Evolutionary conservation across 2,113 vertebrate genomes (phyloP), one percentile per base, ranked within the genome.

Genomic region (Festucalex cinctus): DNA sequence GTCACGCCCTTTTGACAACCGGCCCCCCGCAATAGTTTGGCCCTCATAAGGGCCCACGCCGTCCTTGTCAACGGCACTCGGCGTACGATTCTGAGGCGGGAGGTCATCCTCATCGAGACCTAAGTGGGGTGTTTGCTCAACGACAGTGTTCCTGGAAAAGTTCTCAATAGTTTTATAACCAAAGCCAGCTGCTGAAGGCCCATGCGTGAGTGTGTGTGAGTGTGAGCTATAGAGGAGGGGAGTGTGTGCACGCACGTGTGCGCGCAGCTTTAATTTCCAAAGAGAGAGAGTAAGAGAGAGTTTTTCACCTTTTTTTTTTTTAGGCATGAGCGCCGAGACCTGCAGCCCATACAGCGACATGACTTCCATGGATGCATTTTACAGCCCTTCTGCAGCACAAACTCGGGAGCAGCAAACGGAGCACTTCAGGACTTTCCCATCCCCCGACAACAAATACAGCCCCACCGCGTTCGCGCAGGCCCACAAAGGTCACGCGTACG

Each of bases 291-390:
- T 22, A 39, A 46, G 57, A 66, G 78, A 74, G 69, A 46, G 83
- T 83, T 86, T 89, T 85, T 82, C 86, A 59, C 66, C 79, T 78
- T 68, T 79, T 77, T 60, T 80, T 69, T 83, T 61, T 71, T 82
- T 87, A 94, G 94, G 92, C 92, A 97, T 98, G 97, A 96, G 97
- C 91, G 93, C 93, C 70, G 95, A 98, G 93, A 93, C 94, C 77
- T 95, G 95, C 90, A 91, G 95, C 86, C 95, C 97, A 91, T 95
- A 94, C 93, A 93, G 94, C 93, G 95, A 97, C 77, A 95, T 96
- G 88, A 93, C 95, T 92, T 94, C 94, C 92, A 98, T 98, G 97
- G 96, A 99, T 94, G 94, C 95, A 90, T 99, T 97, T 92, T 98
- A 96, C 92, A 95, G 91, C 88, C 86, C 88, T 69, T 85, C 94